phyloP scores from a whole-genome alignment of 2,888 invertebrate genomes.

The Atethmia centrago region DNA sequence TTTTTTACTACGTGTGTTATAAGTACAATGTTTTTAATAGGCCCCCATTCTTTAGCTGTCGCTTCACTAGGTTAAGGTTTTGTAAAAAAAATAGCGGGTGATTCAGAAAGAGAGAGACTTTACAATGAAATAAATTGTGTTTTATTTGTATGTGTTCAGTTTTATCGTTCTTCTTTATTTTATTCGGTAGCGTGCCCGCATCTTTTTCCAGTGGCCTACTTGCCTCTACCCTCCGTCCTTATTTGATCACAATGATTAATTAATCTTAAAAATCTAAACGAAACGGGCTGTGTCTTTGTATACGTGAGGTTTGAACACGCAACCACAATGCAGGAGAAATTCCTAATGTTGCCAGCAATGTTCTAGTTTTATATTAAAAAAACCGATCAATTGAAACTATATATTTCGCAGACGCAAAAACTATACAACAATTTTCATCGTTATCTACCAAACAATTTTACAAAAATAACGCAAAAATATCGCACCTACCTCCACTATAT shows the following conservation, averaged over 20 bases:
- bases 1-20: constrained; percentile 58
- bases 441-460: neutral
- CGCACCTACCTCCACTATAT: neutral
- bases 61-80: constrained; percentile 32
- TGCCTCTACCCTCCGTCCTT: neutral
- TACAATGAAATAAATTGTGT: neutral
- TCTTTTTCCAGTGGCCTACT: neutral
- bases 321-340: neutral
- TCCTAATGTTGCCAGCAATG: neutral
- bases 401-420: neutral
- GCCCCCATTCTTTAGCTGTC: constrained; percentile 53
- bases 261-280: neutral
- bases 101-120: neutral
- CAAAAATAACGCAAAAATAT: neutral
- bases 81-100: constrained; percentile 15
- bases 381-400: neutral
- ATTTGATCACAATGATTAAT: neutral
- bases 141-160: neutral
- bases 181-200: neutral
- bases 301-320: neutral
- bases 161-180: neutral
- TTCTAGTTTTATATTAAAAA: neutral
- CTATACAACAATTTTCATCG: neutral
- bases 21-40: constrained; percentile 58
- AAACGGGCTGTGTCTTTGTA: neutral